phyloP scores from a whole-genome alignment of 2,113 vertebrate genomes.

The Nycticorax nycticorax region DNA sequence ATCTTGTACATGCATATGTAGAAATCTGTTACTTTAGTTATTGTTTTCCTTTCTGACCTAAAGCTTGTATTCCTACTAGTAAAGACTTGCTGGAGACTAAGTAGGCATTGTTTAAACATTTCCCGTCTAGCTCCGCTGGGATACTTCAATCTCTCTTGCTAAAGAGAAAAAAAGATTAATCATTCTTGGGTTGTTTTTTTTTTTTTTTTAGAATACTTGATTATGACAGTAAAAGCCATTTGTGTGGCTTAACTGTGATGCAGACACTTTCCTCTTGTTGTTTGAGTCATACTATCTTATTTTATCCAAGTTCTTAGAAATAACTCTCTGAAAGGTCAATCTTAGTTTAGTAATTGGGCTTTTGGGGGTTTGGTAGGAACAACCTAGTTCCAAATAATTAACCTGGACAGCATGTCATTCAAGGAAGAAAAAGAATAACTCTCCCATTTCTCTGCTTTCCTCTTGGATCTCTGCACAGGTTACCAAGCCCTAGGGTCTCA shows the following conservation, averaged over 20 bases:
- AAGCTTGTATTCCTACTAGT: not conserved
- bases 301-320: slow-evolving; percentile 43
- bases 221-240: slow-evolving; percentile 2
- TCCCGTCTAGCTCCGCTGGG: not conserved
- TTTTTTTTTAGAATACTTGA: not conserved
- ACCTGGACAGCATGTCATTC: not conserved
- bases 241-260: slow-evolving; percentile 3
- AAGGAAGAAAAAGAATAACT: not conserved
- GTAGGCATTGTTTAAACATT: not conserved
- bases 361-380: not conserved
- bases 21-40: not conserved
- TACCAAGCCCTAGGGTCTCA: not conserved
- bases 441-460: not conserved
- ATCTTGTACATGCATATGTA: not conserved
- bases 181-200: not conserved
- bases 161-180: not conserved
- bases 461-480: not conserved
- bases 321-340: slow-evolving; percentile 51
- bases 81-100: not conserved
- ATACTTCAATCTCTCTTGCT: not conserved
- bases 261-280: slow-evolving; percentile 13
- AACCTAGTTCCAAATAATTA: not conserved
- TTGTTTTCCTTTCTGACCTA: not conserved
- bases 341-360: slow-evolving; percentile 42
- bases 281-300: slow-evolving; percentile 47